Evolutionary conservation across 2,888 invertebrate genomes (phyloP).

Genomic region (Chaetoderma sp.): DNA sequence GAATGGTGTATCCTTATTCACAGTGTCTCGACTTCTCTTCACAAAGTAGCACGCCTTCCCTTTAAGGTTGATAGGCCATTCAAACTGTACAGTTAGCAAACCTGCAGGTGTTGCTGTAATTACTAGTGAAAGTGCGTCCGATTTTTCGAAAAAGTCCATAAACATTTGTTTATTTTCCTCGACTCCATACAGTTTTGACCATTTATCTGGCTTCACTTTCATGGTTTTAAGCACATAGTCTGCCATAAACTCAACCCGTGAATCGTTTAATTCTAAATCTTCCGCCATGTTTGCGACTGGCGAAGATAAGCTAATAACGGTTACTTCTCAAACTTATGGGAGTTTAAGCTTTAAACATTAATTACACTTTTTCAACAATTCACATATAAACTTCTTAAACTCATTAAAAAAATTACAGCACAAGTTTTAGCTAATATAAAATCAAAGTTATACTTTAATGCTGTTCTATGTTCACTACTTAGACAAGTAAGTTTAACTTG

Average conservation of each 20-base stretch:
- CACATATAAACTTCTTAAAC: no score
- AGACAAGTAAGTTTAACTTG: no score
- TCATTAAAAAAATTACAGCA: no score
- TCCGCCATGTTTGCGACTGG: no score
- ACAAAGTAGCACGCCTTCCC: conserved; percentile 76
- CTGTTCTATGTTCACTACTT: no score
- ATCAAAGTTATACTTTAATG: no score
- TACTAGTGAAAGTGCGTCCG: conserved; percentile 41
- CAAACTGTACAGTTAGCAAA: conserved; percentile 80
- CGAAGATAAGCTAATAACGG: no score
- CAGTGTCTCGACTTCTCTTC: conserved; percentile 77
- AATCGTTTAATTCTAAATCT: conserved; percentile 72
- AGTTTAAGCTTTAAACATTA: no score
- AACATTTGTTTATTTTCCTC: conserved; percentile 55
- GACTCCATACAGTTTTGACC: conserved; percentile 78
- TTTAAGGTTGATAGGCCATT: conserved; percentile 82
- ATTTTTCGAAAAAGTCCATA: conserved; percentile 56
- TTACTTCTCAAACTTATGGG: no score
- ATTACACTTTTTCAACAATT: no score
- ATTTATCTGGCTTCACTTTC: conserved; percentile 92
- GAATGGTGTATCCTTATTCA: conserved; percentile 73
- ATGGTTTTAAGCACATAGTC: conserved; percentile 75
- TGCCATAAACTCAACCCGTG: conserved; percentile 85
- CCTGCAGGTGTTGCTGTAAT: conserved; percentile 43
- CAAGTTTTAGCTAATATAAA: no score